Evolutionary conservation across 2,113 vertebrate genomes (phyloP).

Genomic region (Uria aalge): DNA sequence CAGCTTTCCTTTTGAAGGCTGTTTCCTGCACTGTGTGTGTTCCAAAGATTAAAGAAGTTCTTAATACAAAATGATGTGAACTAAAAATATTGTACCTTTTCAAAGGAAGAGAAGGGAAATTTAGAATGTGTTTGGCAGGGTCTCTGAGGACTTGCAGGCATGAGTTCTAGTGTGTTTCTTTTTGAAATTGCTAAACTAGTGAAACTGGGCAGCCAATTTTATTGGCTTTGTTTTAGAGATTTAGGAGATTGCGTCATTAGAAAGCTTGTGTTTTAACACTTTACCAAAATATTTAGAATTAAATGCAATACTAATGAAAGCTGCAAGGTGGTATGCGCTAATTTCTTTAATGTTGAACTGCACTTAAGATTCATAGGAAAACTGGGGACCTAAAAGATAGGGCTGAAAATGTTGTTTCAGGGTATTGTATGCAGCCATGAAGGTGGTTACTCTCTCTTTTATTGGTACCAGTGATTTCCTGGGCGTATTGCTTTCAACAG

Average conservation of each 20-base stretch:
- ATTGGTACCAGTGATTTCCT: not conserved
- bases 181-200: not conserved
- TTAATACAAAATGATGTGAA: conserved; percentile 6
- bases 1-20: not conserved
- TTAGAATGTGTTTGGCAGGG: not conserved
- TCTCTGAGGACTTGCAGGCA: not conserved
- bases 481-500: not conserved
- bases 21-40: not conserved
- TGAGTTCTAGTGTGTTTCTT: not conserved
- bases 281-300: not conserved
- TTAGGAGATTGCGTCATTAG: not conserved
- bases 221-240: not conserved
- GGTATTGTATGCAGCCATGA: not conserved
- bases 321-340: not conserved
- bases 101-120: not conserved
- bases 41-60: conserved; percentile 23
- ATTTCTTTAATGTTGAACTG: not conserved
- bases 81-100: conserved; percentile 7
- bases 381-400: not conserved
- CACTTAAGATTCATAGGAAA: not conserved
- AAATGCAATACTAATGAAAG: not conserved
- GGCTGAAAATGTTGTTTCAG: not conserved
- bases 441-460: not conserved
- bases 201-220: not conserved
- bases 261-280: not conserved